A percentile compares a stretch with the other conserved stretches of the same genome.
Conservation (phyloP, 2,888 invertebrate species). For the Drosophila falleni region DNA sequence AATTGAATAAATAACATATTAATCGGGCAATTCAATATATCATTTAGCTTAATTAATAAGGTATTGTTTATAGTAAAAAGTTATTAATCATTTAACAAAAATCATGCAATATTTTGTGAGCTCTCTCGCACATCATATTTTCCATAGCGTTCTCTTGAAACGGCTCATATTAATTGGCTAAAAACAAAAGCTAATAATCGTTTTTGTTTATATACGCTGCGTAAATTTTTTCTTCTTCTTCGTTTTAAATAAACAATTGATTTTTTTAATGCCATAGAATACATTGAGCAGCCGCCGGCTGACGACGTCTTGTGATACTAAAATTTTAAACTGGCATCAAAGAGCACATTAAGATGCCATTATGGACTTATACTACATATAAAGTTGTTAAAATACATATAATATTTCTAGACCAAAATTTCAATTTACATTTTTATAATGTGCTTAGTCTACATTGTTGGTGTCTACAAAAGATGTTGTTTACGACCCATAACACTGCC, state of each 20-base stretch:
- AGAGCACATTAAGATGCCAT: slow-evolving; percentile 55
- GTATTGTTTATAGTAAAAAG: slow-evolving; percentile 23
- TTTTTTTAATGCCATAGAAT: slow-evolving; percentile 63
- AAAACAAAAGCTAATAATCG: slow-evolving; percentile 64
- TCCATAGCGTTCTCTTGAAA: slow-evolving; percentile 6
- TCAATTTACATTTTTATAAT: slow-evolving; percentile 18
- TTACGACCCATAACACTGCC: slow-evolving; percentile 3
- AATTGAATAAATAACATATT: slow-evolving; percentile 10
- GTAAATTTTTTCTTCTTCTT: slow-evolving; percentile 13
- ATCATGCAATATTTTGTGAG: slow-evolving; percentile 9
- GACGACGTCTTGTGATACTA: slow-evolving; percentile 33
- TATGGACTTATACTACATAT: slow-evolving; percentile 26
- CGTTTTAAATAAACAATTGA: slow-evolving; percentile 57
- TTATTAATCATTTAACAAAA: not conserved
- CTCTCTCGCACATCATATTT: slow-evolving; percentile 23
- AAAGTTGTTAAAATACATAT: slow-evolving; percentile 24
- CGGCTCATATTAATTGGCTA: slow-evolving; percentile 13
- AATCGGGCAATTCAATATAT: slow-evolving; percentile 2
- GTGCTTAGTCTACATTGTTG: slow-evolving; percentile 16
- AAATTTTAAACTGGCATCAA: slow-evolving; percentile 40
- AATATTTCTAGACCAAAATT: not conserved
- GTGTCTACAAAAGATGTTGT: slow-evolving; percentile 13
- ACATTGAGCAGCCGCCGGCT: slow-evolving; percentile 55
- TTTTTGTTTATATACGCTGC: slow-evolving; percentile 55
- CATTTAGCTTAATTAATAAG: slow-evolving; percentile 1